Percentiles rank a stretch among this genome's conserved stretches.
Evolutionary conservation across 1,140 invertebrate species (phyloP).

Genomic region (Neodiprion fabricii): DNA sequence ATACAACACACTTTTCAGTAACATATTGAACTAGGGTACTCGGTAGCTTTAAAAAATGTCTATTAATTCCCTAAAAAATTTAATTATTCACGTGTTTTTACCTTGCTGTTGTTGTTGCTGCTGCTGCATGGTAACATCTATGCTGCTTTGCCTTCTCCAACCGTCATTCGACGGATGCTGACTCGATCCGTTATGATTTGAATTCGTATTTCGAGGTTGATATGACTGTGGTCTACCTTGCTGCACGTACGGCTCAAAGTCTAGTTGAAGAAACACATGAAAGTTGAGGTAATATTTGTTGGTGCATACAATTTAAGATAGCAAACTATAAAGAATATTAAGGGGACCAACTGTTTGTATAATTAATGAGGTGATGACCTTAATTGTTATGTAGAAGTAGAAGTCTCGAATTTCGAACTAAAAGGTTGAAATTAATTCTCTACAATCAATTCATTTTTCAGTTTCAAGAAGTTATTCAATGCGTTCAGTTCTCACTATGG

Average conservation of each 20-base stretch:
- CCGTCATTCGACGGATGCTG: constrained; percentile 49
- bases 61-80: not conserved
- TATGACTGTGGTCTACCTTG: constrained; percentile 49
- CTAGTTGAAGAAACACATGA: constrained; percentile 26
- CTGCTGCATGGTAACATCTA: constrained; percentile 41
- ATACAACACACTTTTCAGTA: too few species aligned
- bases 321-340: too few species aligned
- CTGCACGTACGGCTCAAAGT: constrained; percentile 44
- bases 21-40: too few species aligned
- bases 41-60: not conserved
- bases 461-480: too few species aligned
- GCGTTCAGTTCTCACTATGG: too few species aligned
- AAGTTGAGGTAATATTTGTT: not conserved
- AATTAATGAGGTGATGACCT: too few species aligned
- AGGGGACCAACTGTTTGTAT: too few species aligned
- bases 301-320: not conserved
- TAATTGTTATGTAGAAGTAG: too few species aligned
- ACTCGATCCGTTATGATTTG: constrained; percentile 57
- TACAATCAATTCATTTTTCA: too few species aligned
- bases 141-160: constrained; percentile 50
- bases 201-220: constrained; percentile 47
- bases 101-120: constrained; percentile 43
- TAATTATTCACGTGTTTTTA: constrained; percentile 28
- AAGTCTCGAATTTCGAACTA: too few species aligned
- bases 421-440: too few species aligned